A percentile compares a stretch with the other conserved stretches of the same genome.
These are phyloP conservation scores for Eupeodes luniger DNA, from an alignment of 2,888 invertebrate genomes.

Conservation along the genomic window DNA sequence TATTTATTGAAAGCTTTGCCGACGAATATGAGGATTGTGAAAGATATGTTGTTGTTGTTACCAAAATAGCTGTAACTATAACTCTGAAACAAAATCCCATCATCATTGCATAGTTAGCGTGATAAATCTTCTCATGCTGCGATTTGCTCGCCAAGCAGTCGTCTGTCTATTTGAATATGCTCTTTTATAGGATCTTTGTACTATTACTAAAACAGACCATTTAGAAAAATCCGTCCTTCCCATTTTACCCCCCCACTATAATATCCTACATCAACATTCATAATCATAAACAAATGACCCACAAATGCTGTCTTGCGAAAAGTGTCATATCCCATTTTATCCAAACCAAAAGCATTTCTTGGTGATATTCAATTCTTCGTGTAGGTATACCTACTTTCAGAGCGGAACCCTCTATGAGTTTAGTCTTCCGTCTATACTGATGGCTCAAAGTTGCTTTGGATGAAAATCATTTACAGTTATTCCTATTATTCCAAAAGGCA, in stretches of 20 bases:
- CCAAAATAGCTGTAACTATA: not conserved
- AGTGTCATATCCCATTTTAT: conserved; percentile 56
- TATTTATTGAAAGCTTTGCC: too few relatives aligned
- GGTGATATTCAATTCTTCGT: conserved; percentile 26
- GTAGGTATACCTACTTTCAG: not conserved
- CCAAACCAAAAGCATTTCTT: conserved; percentile 40
- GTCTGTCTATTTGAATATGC: not conserved
- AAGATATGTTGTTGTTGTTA: too few relatives aligned
- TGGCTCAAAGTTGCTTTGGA: not conserved
- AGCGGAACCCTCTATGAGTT: not conserved
- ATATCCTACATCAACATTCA: not conserved
- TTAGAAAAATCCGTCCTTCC: not conserved
- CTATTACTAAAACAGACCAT: conserved; percentile 12
- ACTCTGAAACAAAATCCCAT: not conserved
- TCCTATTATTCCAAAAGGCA: conserved; percentile 38
- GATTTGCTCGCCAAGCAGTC: not conserved
- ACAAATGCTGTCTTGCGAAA: conserved; percentile 39
- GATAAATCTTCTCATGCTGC: not conserved
- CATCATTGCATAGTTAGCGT: not conserved
- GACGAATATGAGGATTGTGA: too few relatives aligned
- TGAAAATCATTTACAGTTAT: conserved; percentile 66
- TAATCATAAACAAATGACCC: conserved; percentile 57
- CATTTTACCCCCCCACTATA: not conserved
- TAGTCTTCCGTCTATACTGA: not conserved
- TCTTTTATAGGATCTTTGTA: not conserved